Evolutionary conservation across 1,140 invertebrate species (phyloP).

Genomic region (Cotesia chilonis): DNA sequence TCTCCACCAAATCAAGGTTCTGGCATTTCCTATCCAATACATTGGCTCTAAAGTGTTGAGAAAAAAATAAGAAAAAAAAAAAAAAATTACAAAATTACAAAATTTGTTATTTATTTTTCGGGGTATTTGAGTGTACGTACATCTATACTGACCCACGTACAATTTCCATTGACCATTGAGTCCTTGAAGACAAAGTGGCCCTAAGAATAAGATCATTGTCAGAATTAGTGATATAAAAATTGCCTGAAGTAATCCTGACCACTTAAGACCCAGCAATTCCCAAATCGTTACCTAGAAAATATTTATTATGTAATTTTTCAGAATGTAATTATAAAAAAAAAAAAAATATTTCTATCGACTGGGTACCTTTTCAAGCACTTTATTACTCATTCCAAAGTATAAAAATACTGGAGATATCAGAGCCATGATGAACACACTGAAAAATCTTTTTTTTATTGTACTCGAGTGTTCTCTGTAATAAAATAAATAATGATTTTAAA

Average conservation of each 20-base stretch:
- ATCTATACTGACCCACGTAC: constrained; percentile 71
- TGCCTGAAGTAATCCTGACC: constrained; percentile 78
- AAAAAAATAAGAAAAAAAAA: constrained; percentile 30
- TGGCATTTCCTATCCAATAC: constrained; percentile 77
- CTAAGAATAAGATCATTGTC: constrained; percentile 86
- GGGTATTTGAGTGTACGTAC: constrained; percentile 25
- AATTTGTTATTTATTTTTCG: constrained; percentile 3
- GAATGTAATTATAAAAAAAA: background rate
- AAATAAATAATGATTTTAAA: constrained; percentile 23
- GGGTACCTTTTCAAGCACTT: constrained; percentile 68
- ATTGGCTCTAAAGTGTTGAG: constrained; percentile 70
- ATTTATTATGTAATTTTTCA: constrained; percentile 29
- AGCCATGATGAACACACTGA: constrained; percentile 84
- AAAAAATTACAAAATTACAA: constrained; percentile 30
- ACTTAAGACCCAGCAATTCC: constrained; percentile 80
- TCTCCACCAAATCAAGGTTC: constrained; percentile 85
- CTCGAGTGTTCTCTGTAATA: constrained; percentile 82
- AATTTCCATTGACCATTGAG: constrained; percentile 75
- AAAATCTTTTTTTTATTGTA: constrained; percentile 88
- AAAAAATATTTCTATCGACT: background rate
- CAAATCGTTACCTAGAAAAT: constrained; percentile 70
- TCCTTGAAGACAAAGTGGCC: constrained; percentile 79
- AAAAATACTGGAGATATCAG: constrained; percentile 80
- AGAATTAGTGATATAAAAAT: constrained; percentile 78
- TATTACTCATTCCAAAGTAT: constrained; percentile 73